Base-by-base conservation (phyloP, 2,113 vertebrate species). In the Leuciscus idus region DNA sequence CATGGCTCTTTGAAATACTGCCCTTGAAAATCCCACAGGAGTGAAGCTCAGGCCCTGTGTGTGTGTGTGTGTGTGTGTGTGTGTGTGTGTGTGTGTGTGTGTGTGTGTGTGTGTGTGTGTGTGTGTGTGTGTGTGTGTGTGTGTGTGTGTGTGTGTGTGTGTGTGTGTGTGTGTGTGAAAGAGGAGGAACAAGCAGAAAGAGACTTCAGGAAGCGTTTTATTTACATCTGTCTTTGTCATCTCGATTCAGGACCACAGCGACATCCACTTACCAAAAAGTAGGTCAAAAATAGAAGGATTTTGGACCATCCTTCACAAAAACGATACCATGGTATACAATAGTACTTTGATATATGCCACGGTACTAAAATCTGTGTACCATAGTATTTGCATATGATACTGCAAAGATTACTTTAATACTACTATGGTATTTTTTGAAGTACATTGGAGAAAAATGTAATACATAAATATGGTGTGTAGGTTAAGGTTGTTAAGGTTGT, bases 1-100 rank as follows among this genome's bases (percentile, higher is more conserved):
- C 84, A 88, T 55, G 88, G 83, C 89, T 79, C 89, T 90, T 90
- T 94, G 94, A 92, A 95, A 95, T 91, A 92, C 90, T 87, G 88
- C 88, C 84, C 84, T 61, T 36, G n/a, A 75, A 78, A 75, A 80
- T 77, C 83, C 83, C 83, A 46, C 55, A 46, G 83, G 72, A 84
- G 9, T 43, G 23, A 46, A 61, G 33, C 33, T 59, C 21, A 33
- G 55, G 55, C 36, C 36, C 6, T 43, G 52, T 55, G 17, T 15
- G 7, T 4, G 68, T 43, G 68, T 23, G 5, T 79, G 70, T 73
- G 70, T 43, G 30, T 39, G 33, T 62, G 23, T 26, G 33, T 33
- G 33, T 33, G 33, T 33, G 26, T 26, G 26, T 26, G 26, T 26
- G 26, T 26, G 26, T 26, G 26, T 26, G 26, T 26, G 26, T 26